Conservation (phyloP, 2,888 invertebrate genomes). For the Atrina japonica region DNA sequence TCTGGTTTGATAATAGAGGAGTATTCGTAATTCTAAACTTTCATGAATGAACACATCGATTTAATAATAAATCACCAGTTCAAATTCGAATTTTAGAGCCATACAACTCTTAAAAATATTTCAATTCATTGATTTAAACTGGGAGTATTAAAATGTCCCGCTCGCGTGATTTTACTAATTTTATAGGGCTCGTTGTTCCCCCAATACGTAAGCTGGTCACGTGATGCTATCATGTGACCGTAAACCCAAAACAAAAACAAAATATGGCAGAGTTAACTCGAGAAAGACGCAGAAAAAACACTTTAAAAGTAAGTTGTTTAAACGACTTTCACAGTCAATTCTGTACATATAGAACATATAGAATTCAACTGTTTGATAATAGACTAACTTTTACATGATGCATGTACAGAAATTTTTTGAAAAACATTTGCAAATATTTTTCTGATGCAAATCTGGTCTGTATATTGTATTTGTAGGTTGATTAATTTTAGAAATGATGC, state of each 20-base stretch:
- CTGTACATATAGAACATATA: too few relatives aligned
- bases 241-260: constrained; percentile 45
- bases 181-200: not conserved
- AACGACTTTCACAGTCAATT: not conserved
- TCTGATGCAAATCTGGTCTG: not conserved
- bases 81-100: too few relatives aligned
- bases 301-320: constrained; percentile 21
- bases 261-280: constrained; percentile 60
- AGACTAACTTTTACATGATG: not conserved
- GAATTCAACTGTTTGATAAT: not conserved
- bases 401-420: not conserved
- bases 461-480: not conserved
- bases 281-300: constrained; percentile 40
- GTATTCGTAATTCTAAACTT: too few relatives aligned
- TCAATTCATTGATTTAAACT: too few relatives aligned
- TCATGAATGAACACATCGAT: too few relatives aligned
- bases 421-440: not conserved
- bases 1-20: too few relatives aligned
- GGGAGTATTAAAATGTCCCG: too few relatives aligned
- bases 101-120: too few relatives aligned
- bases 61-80: too few relatives aligned
- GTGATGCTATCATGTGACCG: constrained; percentile 48
- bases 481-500: too few relatives aligned
- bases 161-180: too few relatives aligned
- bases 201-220: not conserved